phyloP scores from a whole-genome alignment of 2,797 vertebrate species.

The Gobionotothen gibberifrons region DNA sequence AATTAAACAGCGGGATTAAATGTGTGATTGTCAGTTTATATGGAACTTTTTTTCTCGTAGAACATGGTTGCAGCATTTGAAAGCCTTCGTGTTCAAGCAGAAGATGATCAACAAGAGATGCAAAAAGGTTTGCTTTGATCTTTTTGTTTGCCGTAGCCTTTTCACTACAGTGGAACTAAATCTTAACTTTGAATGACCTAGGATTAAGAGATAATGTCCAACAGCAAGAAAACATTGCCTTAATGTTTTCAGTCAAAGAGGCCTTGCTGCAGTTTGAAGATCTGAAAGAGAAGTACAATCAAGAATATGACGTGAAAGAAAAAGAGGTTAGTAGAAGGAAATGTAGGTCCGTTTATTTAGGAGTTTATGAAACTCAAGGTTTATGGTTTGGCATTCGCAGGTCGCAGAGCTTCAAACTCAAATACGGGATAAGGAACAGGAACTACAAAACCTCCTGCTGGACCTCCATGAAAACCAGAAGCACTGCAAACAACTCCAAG shows the following conservation, averaged over 20 bases:
- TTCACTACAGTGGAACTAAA: not conserved
- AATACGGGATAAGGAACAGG: constrained; percentile 82
- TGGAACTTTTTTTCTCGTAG: constrained; percentile 71
- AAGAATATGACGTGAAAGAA: constrained; percentile 85
- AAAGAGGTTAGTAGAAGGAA: constrained; percentile 85
- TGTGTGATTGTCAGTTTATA: constrained; percentile 6
- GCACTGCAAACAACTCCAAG: constrained; percentile 80
- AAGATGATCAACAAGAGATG: constrained; percentile 88
- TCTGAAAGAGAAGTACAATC: constrained; percentile 83
- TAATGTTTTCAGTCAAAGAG: constrained; percentile 86
- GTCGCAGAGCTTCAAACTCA: constrained; percentile 81
- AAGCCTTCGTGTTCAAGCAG: constrained; percentile 86
- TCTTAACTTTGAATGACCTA: not conserved
- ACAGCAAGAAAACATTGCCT: not conserved
- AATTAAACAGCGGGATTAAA: not conserved
- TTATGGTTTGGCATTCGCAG: constrained; percentile 68
- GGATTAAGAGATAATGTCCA: not conserved
- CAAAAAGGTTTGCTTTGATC: constrained; percentile 82
- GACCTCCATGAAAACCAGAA: constrained; percentile 84
- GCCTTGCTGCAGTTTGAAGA: constrained; percentile 85
- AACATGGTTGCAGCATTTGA: constrained; percentile 90
- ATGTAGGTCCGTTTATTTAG: not conserved
- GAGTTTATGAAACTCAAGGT: constrained; percentile 23
- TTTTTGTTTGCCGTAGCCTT: constrained; percentile 6
- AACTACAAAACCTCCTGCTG: constrained; percentile 80